phyloP scores from a whole-genome alignment of 2,888 invertebrate species.

The Lydus trimaculatus region DNA sequence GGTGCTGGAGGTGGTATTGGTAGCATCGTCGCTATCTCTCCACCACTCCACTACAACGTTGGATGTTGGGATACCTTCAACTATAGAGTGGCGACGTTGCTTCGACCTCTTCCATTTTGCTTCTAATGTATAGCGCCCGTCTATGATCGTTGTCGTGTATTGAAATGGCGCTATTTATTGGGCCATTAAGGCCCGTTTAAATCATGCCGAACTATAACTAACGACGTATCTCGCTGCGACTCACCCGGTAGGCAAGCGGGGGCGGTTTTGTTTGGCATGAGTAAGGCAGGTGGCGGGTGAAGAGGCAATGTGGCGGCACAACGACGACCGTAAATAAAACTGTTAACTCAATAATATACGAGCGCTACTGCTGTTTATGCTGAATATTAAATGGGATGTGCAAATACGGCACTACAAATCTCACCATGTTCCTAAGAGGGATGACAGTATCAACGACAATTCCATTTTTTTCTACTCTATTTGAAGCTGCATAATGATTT shows the following conservation, averaged over 20 bases:
- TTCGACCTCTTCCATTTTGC: conserved; percentile 52
- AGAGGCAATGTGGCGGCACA: conserved; percentile 20
- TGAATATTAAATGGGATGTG: conserved; percentile 46
- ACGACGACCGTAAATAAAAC: conserved; percentile 52
- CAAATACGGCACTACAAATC: conserved; percentile 42
- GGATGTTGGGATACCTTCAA: conserved; percentile 32
- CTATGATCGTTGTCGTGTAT: conserved; percentile 62
- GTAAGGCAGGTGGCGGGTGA: conserved; percentile 25
- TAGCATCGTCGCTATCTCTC: conserved; percentile 21
- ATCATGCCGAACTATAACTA: conserved; percentile 67
- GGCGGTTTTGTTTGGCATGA: conserved; percentile 11
- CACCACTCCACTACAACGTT: conserved; percentile 13
- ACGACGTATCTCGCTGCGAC: conserved; percentile 54
- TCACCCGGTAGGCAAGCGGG: conserved; percentile 18
- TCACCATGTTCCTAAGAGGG: conserved; percentile 14
- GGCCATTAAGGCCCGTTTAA: conserved; percentile 69
- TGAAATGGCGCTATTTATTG: conserved; percentile 69
- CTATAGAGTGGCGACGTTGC: conserved; percentile 30
- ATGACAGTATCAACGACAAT: not conserved
- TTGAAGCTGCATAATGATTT: not conserved
- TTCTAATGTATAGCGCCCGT: conserved; percentile 57
- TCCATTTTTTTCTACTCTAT: not conserved
- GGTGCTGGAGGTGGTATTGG: not conserved
- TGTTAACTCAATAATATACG: conserved; percentile 47
- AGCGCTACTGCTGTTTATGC: conserved; percentile 45